phyloP scores from a whole-genome alignment of 1,140 invertebrate species.

The Diplogasteroides magnus region DNA sequence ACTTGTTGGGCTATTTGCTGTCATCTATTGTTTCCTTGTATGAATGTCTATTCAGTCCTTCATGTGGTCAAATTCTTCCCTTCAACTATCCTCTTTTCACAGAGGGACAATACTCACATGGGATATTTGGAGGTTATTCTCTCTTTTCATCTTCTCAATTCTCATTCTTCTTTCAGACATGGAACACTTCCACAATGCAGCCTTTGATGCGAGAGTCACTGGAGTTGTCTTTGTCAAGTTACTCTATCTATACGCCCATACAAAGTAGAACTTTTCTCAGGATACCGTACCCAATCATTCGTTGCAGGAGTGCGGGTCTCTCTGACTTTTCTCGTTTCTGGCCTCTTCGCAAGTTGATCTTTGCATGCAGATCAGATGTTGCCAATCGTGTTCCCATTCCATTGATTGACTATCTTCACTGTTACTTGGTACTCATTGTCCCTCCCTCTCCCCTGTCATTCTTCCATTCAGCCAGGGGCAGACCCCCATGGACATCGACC shows the following conservation, averaged over 20 bases:
- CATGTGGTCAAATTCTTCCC: not conserved
- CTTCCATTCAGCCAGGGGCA: not conserved
- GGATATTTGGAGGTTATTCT: not conserved
- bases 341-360: not conserved
- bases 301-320: not conserved
- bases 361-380: not conserved
- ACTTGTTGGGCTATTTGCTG: no score
- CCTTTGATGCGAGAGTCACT: not conserved
- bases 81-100: not conserved
- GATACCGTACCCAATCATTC: no score
- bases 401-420: not conserved
- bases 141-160: not conserved
- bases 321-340: not conserved
- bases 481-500: not conserved
- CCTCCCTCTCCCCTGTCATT: no score
- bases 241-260: not conserved
- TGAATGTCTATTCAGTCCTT: not conserved
- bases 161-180: not conserved
- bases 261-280: not conserved
- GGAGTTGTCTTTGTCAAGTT: not conserved
- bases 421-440: not conserved
- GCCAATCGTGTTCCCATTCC: not conserved
- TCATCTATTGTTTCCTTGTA: no score
- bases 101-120: not conserved
- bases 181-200: not conserved